phyloP scores from a whole-genome alignment of 2,888 invertebrate genomes.

The Automeris io region DNA sequence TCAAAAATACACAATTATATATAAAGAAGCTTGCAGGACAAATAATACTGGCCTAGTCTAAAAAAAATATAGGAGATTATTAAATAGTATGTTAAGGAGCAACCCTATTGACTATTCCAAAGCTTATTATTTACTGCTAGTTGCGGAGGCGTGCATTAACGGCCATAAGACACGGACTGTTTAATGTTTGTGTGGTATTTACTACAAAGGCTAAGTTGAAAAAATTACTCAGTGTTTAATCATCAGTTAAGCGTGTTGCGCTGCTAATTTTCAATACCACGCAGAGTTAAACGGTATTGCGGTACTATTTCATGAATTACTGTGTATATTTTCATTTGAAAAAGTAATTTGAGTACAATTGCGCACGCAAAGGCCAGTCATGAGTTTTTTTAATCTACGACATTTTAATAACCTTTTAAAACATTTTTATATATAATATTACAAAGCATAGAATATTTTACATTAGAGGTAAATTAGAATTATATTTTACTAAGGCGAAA shows the following conservation, averaged over 20 bases:
- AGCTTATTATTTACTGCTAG: constrained; percentile 24
- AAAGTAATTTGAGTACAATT: too few relatives aligned
- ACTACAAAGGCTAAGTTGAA: neutral
- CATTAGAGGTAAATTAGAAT: too few relatives aligned
- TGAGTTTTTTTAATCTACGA: too few relatives aligned
- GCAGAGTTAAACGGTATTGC: neutral
- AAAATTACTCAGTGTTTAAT: constrained; percentile 1
- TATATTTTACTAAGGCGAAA: too few relatives aligned
- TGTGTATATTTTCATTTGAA: neutral
- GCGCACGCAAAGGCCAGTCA: too few relatives aligned
- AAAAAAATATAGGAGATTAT: too few relatives aligned
- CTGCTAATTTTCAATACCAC: constrained; percentile 1
- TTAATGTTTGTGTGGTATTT: constrained; percentile 11
- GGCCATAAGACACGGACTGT: constrained; percentile 24
- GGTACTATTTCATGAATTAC: neutral
- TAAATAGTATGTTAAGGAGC: neutral
- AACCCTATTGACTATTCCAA: constrained; percentile 6
- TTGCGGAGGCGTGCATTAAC: constrained; percentile 18
- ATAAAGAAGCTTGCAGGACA: too few relatives aligned
- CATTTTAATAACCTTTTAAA: too few relatives aligned
- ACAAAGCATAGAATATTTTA: too few relatives aligned
- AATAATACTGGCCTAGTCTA: too few relatives aligned
- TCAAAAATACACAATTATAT: too few relatives aligned
- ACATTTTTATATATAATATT: too few relatives aligned
- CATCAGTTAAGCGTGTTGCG: neutral